Evolutionary conservation across 2,888 invertebrate genomes (phyloP).

Genomic region (Actias luna): DNA sequence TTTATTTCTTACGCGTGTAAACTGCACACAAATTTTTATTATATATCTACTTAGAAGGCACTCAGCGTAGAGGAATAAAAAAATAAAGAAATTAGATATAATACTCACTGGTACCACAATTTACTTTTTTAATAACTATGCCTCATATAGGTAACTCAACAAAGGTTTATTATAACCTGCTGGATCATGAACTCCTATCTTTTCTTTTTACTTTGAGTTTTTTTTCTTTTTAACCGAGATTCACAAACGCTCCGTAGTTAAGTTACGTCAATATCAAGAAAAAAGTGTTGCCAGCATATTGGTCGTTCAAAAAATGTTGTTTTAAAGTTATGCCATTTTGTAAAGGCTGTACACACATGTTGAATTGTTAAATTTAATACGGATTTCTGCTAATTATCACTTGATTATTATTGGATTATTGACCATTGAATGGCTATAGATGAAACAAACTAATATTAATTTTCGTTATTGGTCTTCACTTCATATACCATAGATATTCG

Average conservation of each 20-base stretch:
- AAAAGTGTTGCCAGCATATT: not conserved
- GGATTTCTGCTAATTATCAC: not conserved
- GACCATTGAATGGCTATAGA: not conserved
- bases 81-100: no score
- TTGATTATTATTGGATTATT: not conserved
- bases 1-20: no score
- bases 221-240: no score
- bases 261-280: not conserved
- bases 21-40: no score
- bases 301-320: not conserved
- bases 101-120: no score
- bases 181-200: no score
- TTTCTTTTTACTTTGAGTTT: not conserved
- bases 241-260: not conserved
- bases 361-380: not conserved
- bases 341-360: slow-evolving; percentile 3
- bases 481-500: not conserved
- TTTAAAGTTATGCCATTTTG: not conserved
- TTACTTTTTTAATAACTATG: no score
- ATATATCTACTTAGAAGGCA: no score
- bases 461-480: not conserved
- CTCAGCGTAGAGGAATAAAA: no score
- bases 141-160: no score
- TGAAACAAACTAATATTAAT: not conserved
- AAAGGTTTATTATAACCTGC: no score